These are phyloP conservation scores for Anastrepha ludens DNA, from an alignment of 1,140 invertebrate genomes.

Conservation along the genomic window DNA sequence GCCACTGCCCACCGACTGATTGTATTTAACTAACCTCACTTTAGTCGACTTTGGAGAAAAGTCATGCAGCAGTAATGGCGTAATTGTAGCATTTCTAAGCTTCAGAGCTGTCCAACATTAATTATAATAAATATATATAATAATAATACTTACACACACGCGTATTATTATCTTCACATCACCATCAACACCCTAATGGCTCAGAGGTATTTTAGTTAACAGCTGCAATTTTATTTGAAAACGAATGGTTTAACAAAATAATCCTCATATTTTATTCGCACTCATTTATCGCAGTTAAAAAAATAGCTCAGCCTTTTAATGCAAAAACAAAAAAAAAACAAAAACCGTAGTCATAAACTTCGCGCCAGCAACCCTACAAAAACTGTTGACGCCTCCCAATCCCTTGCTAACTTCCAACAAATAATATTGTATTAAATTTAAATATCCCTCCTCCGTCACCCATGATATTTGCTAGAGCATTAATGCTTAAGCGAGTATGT, in stretches of 20 bases:
- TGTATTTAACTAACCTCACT: too few relatives aligned
- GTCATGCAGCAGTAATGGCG: too few relatives aligned
- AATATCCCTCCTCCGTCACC: not conserved
- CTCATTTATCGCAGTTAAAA: constrained; percentile 8
- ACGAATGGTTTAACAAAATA: not conserved
- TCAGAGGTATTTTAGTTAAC: not conserved
- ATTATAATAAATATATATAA: too few relatives aligned
- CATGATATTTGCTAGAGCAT: constrained; percentile 6
- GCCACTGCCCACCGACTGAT: too few relatives aligned
- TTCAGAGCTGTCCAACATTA: too few relatives aligned
- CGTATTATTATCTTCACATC: not conserved
- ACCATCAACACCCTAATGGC: not conserved
- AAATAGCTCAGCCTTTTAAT: not conserved
- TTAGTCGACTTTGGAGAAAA: too few relatives aligned
- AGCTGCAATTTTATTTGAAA: constrained; percentile 22
- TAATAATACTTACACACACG: not conserved
- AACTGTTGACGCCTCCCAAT: not conserved
- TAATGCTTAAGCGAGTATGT: not conserved
- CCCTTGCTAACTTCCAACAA: not conserved
- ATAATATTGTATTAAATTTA: constrained; percentile 35
- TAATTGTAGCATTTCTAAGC: too few relatives aligned
- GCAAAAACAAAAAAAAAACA: not conserved
- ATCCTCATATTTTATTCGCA: constrained; percentile 9
- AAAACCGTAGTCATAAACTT: constrained; percentile 1
- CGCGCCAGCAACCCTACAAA: constrained; percentile 5